Conservation (phyloP, 2,113 vertebrate species). For the Actenoides lindsayi region DNA sequence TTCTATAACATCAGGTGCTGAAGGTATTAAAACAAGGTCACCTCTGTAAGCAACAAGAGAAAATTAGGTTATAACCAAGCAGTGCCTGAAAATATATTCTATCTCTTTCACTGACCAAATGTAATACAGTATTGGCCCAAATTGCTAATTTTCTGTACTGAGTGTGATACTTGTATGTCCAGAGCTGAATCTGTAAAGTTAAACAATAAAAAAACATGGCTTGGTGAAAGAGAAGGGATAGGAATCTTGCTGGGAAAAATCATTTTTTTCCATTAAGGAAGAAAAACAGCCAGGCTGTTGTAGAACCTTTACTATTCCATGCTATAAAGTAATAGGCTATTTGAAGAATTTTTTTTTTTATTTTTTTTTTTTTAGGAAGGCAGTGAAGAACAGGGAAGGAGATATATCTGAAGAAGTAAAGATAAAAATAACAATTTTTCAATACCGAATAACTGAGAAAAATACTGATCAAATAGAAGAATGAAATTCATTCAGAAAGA, state of each 20-base stretch:
- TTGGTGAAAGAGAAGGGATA: not conserved
- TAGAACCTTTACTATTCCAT: not conserved
- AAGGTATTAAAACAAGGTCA: constrained; percentile 80
- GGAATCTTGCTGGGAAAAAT: not conserved
- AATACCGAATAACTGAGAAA: not conserved
- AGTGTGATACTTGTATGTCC: not conserved
- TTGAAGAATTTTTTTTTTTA: not conserved
- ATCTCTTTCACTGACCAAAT: constrained; percentile 56
- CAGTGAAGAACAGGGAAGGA: not conserved
- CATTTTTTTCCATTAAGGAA: not conserved
- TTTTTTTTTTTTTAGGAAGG: not conserved
- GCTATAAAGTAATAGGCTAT: not conserved
- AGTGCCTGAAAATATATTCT: constrained; percentile 74
- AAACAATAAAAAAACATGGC: constrained; percentile 51
- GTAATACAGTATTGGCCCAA: constrained; percentile 34
- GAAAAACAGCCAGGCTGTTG: not conserved
- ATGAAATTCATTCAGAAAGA: not conserved
- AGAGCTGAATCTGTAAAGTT: constrained; percentile 39
- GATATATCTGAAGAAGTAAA: not conserved
- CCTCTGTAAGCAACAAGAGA: constrained; percentile 72
- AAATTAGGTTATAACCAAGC: constrained; percentile 78
- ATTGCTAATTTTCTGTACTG: constrained; percentile 63
- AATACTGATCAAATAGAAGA: not conserved
- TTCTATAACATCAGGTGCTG: constrained; percentile 72
- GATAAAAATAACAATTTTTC: not conserved